Evolutionary conservation across 2,113 vertebrate species (phyloP).

Genomic region (Pollachius pollachius): DNA sequence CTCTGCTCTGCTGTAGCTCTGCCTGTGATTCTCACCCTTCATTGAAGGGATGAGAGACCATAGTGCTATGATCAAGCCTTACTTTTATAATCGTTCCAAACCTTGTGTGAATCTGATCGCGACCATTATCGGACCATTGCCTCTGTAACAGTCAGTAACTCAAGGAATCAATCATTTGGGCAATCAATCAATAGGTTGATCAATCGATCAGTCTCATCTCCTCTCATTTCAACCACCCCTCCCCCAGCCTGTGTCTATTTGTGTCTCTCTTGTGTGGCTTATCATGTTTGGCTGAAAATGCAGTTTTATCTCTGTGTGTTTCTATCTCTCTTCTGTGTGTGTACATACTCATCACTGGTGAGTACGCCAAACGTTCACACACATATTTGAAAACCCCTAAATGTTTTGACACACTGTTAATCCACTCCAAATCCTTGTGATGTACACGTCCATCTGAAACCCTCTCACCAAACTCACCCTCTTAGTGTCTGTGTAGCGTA

Average conservation of each 20-base stretch:
- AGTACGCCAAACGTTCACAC: slow-evolving; percentile 48
- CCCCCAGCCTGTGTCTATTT: background rate
- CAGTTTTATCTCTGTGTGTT: slow-evolving; percentile 69
- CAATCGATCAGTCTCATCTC: background rate
- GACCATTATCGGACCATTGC: no score
- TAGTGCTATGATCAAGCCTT: no score
- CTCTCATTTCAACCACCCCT: slow-evolving; percentile 35
- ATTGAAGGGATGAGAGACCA: no score
- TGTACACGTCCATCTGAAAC: slow-evolving; percentile 39
- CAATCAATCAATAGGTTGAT: slow-evolving; percentile 16
- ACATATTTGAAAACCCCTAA: slow-evolving; percentile 25
- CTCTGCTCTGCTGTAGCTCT: no score
- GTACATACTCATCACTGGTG: slow-evolving; percentile 70
- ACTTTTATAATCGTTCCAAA: no score
- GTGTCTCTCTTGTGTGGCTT: slow-evolving; percentile 11
- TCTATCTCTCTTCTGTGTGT: slow-evolving; percentile 72
- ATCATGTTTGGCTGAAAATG: slow-evolving; percentile 54
- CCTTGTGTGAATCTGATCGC: no score
- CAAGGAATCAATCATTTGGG: background rate
- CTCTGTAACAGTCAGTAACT: no score
- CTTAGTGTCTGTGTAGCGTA: background rate
- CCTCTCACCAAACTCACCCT: slow-evolving; percentile 26
- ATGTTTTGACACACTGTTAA: background rate
- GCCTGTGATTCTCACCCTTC: no score
- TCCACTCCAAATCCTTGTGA: slow-evolving; percentile 17